These are phyloP conservation scores for Chelonus formosanus DNA, from an alignment of 2,888 invertebrate species.

Conservation along the genomic window DNA sequence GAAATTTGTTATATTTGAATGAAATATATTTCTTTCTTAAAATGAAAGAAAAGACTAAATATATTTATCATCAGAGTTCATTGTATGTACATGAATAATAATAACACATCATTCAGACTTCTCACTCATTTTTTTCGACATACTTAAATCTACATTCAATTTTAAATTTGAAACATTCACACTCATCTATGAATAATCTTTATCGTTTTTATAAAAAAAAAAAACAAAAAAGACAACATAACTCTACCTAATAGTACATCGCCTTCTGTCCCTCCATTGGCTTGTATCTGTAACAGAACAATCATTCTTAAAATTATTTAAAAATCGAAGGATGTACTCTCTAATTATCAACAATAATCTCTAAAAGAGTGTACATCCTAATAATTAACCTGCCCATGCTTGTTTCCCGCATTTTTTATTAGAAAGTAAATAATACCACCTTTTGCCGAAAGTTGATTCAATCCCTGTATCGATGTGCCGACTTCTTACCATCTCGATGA, in stretches of 20 bases:
- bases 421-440: conserved; percentile 44
- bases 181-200: neutral
- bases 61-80: no score
- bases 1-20: no score
- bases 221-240: conserved; percentile 11
- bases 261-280: conserved; percentile 2
- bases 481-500: conserved; percentile 63
- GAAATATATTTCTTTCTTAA: no score
- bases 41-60: no score
- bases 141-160: no score
- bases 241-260: conserved; percentile 6
- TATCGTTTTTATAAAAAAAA: neutral
- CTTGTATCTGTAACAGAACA: conserved; percentile 29
- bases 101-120: no score
- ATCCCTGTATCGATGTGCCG: conserved; percentile 62
- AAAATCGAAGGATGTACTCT: conserved; percentile 12
- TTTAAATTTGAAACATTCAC: no score
- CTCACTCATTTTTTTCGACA: no score
- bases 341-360: neutral
- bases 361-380: conserved; percentile 22
- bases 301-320: conserved; percentile 15
- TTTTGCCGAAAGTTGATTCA: conserved; percentile 47
- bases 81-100: no score
- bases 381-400: conserved; percentile 21
- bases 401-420: conserved; percentile 9